Evolutionary conservation across 2,113 vertebrate species (phyloP).

Genomic region (Sphaerodactylus townsendi): DNA sequence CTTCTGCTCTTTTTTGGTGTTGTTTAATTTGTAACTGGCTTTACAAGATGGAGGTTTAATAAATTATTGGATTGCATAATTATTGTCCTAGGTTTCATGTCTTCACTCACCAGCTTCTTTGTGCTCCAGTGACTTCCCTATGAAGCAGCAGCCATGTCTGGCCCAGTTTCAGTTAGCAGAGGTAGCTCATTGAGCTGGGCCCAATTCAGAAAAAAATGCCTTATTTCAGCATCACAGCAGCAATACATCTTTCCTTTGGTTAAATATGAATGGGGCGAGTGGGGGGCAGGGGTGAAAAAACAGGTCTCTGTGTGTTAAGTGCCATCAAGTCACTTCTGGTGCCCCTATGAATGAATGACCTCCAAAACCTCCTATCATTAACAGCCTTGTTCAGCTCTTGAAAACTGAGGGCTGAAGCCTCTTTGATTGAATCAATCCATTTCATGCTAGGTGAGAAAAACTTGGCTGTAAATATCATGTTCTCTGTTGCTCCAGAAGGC

Average conservation of each 20-base stretch:
- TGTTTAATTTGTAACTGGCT: slow-evolving; percentile 86
- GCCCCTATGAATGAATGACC: no score
- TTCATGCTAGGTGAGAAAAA: no score
- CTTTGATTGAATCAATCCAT: no score
- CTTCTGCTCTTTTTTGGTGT: slow-evolving; percentile 68
- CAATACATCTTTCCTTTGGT: background rate
- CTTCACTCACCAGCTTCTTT: background rate
- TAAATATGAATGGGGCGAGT: background rate
- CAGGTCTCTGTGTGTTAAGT: no score
- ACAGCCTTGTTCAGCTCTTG: no score
- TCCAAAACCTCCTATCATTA: no score
- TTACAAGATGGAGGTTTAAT: slow-evolving; percentile 89
- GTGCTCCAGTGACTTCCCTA: background rate
- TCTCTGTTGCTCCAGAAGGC: no score
- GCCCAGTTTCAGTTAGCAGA: background rate
- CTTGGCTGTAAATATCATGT: no score
- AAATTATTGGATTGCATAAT: slow-evolving; percentile 85
- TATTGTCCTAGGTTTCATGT: slow-evolving; percentile 28
- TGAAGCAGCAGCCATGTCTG: background rate
- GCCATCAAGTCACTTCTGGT: no score
- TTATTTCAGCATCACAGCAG: background rate
- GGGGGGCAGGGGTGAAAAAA: background rate
- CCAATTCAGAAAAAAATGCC: background rate
- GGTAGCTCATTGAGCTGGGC: background rate
- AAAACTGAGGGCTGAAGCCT: no score